Evolutionary conservation across 2,113 vertebrate genomes (phyloP).

Genomic region (Rostratula benghalensis): DNA sequence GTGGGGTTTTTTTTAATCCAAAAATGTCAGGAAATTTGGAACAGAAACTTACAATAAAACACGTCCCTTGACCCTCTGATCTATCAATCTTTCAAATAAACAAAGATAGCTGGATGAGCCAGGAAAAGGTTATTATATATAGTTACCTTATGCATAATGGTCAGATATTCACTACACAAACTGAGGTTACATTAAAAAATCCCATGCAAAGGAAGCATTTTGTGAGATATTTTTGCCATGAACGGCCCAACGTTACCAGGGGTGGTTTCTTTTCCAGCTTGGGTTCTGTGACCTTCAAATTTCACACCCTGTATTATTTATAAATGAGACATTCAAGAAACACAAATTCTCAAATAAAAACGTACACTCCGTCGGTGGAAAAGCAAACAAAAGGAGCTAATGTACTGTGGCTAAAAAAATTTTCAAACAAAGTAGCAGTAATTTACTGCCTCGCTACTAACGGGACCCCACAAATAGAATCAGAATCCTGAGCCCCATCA

Average conservation of each 20-base stretch:
- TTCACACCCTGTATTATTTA: constrained; percentile 75
- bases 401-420: constrained; percentile 83
- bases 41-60: constrained; percentile 78
- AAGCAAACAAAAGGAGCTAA: constrained; percentile 83
- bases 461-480: constrained; percentile 72
- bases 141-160: constrained; percentile 39
- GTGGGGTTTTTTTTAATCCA: neutral
- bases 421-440: constrained; percentile 77
- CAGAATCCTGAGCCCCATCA: constrained; percentile 60
- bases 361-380: constrained; percentile 63
- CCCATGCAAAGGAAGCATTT: neutral
- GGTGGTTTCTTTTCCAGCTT: constrained; percentile 26
- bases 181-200: neutral
- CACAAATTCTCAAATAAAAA: constrained; percentile 76
- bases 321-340: constrained; percentile 75
- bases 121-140: constrained; percentile 53
- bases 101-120: constrained; percentile 68
- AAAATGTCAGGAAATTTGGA: constrained; percentile 78
- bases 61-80: constrained; percentile 71
- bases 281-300: constrained; percentile 45
- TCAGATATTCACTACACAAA: neutral
- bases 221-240: neutral
- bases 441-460: constrained; percentile 76
- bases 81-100: constrained; percentile 75
- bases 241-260: neutral